These are phyloP conservation scores for Antennarius striatus DNA, from an alignment of 2,113 vertebrate genomes.

Conservation along the genomic window DNA sequence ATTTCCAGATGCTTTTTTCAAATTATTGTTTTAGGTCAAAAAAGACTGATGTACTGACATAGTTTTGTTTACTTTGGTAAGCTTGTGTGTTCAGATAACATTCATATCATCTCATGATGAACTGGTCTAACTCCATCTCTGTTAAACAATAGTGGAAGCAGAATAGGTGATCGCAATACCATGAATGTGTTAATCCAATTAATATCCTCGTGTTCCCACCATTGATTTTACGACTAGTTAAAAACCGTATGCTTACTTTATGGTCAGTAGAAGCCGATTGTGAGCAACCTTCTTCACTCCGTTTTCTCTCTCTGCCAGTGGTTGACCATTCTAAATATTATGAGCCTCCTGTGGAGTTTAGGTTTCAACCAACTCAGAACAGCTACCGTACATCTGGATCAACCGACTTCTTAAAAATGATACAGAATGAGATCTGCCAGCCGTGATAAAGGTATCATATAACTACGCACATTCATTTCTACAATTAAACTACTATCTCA, in stretches of 20 bases:
- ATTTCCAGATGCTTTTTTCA: not conserved
- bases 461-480: slow-evolving; percentile 51
- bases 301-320: slow-evolving; percentile 55
- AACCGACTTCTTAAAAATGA: slow-evolving; percentile 38
- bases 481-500: slow-evolving; percentile 41
- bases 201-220: slow-evolving; percentile 74
- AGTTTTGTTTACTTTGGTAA: too few relatives aligned
- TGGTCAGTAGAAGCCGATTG: slow-evolving; percentile 74
- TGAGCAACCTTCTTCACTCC: slow-evolving; percentile 64
- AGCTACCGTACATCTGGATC: slow-evolving; percentile 28
- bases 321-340: slow-evolving; percentile 66
- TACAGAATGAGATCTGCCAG: slow-evolving; percentile 51
- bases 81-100: not conserved
- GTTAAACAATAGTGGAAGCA: slow-evolving; percentile 72
- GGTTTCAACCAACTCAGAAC: slow-evolving; percentile 44
- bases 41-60: too few relatives aligned
- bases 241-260: slow-evolving; percentile 81
- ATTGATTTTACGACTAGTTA: slow-evolving; percentile 80
- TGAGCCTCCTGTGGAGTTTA: slow-evolving; percentile 43
- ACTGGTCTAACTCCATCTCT: slow-evolving; percentile 67
- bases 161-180: slow-evolving; percentile 74
- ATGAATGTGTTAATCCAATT: slow-evolving; percentile 80
- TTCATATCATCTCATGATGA: slow-evolving; percentile 51
- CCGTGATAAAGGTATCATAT: slow-evolving; percentile 36
- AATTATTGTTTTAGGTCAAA: too few relatives aligned